Conservation (phyloP, 1,140 invertebrate genomes). For the Drosophila pseudoobscura region DNA sequence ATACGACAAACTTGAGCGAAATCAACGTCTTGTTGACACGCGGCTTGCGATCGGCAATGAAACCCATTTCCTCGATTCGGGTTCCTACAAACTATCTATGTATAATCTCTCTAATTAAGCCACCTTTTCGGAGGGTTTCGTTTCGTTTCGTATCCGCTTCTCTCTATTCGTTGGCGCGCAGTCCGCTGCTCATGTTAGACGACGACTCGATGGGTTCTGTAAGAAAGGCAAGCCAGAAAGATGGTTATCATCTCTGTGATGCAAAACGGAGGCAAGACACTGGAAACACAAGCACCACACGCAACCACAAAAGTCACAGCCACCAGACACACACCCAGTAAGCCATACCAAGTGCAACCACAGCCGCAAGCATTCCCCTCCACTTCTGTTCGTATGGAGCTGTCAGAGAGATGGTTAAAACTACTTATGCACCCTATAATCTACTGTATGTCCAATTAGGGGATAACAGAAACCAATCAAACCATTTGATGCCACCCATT, state of each 20-base stretch:
- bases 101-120: slow-evolving; percentile 33
- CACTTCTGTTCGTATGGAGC: slow-evolving; percentile 1
- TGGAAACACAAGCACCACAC: slow-evolving; percentile 6
- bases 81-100: slow-evolving; percentile 33
- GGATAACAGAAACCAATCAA: slow-evolving; percentile 37
- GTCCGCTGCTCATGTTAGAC: slow-evolving; percentile 42
- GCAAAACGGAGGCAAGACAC: slow-evolving; percentile 7
- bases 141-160: slow-evolving; percentile 11
- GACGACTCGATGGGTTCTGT: slow-evolving; percentile 34
- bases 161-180: slow-evolving; percentile 11
- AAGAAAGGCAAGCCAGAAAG: slow-evolving; percentile 13
- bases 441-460: slow-evolving; percentile 27
- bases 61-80: slow-evolving; percentile 66
- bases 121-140: slow-evolving; percentile 31
- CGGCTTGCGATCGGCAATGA: slow-evolving; percentile 50
- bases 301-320: slow-evolving; percentile 33
- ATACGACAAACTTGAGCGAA: slow-evolving; percentile 74
- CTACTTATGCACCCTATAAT: slow-evolving; percentile 11
- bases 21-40: slow-evolving; percentile 75
- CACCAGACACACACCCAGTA: neutral
- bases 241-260: slow-evolving; percentile 9
- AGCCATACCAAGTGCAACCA: slow-evolving; percentile 3
- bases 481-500: slow-evolving; percentile 30
- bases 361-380: slow-evolving; percentile 1
- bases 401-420: slow-evolving; percentile 2